Conservation (phyloP, 2,797 vertebrate genomes). For the Paramormyrops hopkinsi region DNA sequence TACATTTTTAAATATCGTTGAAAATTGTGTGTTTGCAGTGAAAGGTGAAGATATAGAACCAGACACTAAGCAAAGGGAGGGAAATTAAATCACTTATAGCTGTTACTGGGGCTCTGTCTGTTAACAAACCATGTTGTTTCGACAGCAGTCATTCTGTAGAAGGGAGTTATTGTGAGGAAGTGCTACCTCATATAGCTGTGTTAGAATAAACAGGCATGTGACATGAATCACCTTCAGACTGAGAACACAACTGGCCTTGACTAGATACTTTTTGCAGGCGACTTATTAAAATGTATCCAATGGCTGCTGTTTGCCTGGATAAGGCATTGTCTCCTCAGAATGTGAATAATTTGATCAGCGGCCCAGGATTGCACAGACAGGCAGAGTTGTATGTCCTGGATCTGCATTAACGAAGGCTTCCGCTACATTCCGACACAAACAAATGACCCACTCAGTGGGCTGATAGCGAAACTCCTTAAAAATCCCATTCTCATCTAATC, state of each 20-base stretch:
- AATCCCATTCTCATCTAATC: conserved; percentile 1
- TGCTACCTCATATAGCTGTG: not conserved
- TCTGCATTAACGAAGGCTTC: conserved; percentile 57
- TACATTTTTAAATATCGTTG: not conserved
- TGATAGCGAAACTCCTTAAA: conserved; percentile 40
- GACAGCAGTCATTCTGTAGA: conserved; percentile 5
- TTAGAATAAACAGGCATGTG: not conserved
- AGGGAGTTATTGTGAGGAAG: not conserved
- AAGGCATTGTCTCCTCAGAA: conserved; percentile 54
- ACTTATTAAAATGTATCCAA: conserved; percentile 59
- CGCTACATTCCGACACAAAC: conserved; percentile 55
- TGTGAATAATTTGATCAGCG: conserved; percentile 64
- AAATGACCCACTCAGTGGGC: conserved; percentile 53
- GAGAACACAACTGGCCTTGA: conserved; percentile 20
- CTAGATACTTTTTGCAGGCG: conserved; percentile 44
- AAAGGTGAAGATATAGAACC: not conserved
- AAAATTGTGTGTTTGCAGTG: not conserved
- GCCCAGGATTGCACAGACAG: conserved; percentile 45
- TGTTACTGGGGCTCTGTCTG: conserved; percentile 40
- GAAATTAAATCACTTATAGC: conserved; percentile 28
- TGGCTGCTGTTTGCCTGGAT: conserved; percentile 46
- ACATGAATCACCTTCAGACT: not conserved
- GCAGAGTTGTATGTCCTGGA: conserved; percentile 46
- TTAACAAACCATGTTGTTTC: conserved; percentile 36
- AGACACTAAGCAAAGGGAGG: not conserved